These are phyloP conservation scores for Gallinago jamesoni DNA, from an alignment of 2,113 vertebrate species.

Conservation along the genomic window DNA sequence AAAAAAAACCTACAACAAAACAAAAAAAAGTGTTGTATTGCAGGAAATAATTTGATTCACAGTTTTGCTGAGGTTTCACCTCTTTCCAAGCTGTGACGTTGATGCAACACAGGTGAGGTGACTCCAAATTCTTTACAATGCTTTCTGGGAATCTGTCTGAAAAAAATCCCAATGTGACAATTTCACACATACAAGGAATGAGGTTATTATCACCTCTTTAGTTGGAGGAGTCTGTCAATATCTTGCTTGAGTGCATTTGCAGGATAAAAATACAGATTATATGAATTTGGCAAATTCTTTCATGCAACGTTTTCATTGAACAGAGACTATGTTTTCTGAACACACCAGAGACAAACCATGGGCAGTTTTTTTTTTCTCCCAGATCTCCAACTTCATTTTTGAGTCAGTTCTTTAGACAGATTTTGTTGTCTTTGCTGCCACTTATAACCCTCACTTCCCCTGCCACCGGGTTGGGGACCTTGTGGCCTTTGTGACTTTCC, in stretches of 20 bases:
- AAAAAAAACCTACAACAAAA: not conserved
- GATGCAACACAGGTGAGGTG: not conserved
- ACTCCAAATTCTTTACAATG: not conserved
- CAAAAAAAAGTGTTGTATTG: not conserved
- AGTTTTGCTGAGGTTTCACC: not conserved
- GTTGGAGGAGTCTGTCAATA: not conserved
- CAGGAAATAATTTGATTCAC: not conserved
- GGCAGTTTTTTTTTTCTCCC: not conserved
- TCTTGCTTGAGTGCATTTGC: not conserved
- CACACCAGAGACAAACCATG: fast-evolving
- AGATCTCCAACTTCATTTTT: not conserved
- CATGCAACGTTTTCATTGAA: not conserved
- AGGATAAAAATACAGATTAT: not conserved
- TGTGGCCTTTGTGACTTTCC: not conserved
- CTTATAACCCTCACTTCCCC: not conserved
- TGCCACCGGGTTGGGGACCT: fast-evolving
- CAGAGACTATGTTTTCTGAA: not conserved
- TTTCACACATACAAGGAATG: not conserved
- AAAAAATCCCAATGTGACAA: not conserved
- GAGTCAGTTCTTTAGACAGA: not conserved
- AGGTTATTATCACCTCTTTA: not conserved
- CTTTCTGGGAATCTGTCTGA: not conserved
- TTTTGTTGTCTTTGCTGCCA: not conserved
- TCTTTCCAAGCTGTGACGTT: not conserved
- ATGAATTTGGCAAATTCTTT: not conserved